Evolutionary conservation across 35 echinoderm and acorn worm genomes (phyloP), one percentile per base, ranked within the genome.

Genomic region (Hemicentrotus pulcherrimus): DNA sequence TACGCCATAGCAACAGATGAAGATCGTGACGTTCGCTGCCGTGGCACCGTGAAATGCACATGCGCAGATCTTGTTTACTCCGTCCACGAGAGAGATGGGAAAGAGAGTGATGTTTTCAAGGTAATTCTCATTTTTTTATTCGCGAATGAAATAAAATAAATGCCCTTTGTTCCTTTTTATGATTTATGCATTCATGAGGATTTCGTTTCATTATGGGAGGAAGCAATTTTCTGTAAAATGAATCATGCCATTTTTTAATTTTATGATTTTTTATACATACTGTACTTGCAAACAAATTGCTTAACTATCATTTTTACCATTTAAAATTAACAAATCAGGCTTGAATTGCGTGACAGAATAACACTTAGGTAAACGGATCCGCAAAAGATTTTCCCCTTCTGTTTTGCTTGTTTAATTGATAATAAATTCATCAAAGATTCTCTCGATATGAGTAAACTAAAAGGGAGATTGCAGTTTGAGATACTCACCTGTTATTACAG

Each of bases 1-100:
- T 47, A 46, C 48, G 91, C 46, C 91, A 55, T 93, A 47, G 91
- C 91, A 93, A 93, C 91, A 22, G 91, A 93, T 58, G 91, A 31
- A 14, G 91, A 93, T 58, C 9, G 13, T 58, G 91, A 93, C 48
- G 48, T 50, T 58, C 91, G 16, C 46, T 93, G 91, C 48, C 3
- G 48, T 31, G 46, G 31, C 6, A 93, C 46, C 4, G 13, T 16
- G 11, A 28, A 78, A 28, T 93, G 91, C 31, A 47, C 48, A 31
- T 93, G 91, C 48, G 91, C 91, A 24, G 48, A 93, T 13, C 13
- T 93, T 32, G 30, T 93, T 48, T 93, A 58, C 48, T 48, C 46
- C 45, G 48, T 93, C 46, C 91, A 31, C 48, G 47, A 93, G 14
- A 24, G 46, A 13, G 30, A 30, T 14, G 91, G 91, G n/a, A 24